These are phyloP conservation scores for Circaetus gallicus DNA, from an alignment of 2,113 vertebrate genomes.

Conservation along the genomic window DNA sequence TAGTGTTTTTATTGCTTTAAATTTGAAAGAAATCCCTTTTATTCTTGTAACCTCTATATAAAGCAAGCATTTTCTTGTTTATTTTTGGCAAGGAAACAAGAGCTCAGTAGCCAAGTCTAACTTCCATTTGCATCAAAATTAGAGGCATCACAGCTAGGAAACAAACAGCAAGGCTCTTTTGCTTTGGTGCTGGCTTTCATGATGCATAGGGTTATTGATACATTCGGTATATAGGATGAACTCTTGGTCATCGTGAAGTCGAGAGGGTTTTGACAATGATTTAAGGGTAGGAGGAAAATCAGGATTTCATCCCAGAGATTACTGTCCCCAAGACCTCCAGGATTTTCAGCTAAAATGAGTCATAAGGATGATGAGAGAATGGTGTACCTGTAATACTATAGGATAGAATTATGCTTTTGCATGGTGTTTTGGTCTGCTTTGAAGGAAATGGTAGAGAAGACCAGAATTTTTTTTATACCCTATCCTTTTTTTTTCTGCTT, in stretches of 20 bases:
- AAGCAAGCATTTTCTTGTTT: background rate
- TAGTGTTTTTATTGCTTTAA: background rate
- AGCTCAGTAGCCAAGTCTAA: background rate
- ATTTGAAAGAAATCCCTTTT: background rate
- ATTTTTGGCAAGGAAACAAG: background rate
- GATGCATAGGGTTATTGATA: background rate
- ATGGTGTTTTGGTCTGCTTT: background rate
- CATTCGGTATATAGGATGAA: background rate
- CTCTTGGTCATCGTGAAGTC: background rate
- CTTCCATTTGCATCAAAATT: background rate
- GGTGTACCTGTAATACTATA: background rate
- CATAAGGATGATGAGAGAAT: background rate
- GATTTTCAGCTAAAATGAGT: background rate
- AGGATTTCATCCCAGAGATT: background rate
- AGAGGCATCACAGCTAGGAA: background rate
- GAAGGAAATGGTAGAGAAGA: background rate
- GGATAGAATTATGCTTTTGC: background rate
- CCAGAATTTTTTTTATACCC: background rate
- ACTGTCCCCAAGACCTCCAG: background rate
- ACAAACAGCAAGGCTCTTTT: background rate
- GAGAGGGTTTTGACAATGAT: background rate
- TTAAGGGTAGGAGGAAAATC: background rate
- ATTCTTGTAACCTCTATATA: background rate
- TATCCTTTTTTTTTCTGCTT: background rate
- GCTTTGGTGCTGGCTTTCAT: background rate